Percentiles rank a stretch among this genome's conserved stretches.
Conservation (phyloP, 2,888 invertebrate genomes). For the Ophonus ardosiacus region DNA sequence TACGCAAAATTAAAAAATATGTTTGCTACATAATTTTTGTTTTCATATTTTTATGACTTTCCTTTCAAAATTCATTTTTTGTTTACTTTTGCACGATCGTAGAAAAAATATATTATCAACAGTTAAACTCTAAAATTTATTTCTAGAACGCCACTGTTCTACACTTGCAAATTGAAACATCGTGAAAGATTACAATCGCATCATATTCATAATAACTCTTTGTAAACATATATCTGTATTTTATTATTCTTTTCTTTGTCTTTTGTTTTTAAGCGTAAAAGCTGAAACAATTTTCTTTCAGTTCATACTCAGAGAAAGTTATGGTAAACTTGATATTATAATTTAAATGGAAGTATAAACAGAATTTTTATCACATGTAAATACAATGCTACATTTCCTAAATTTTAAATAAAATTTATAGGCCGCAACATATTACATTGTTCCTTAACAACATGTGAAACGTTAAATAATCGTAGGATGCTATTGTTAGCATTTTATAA, state of each 20-base stretch:
- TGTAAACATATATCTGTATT: constrained; percentile 10
- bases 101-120: too few species aligned
- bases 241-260: constrained; percentile 33
- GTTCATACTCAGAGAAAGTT: neutral
- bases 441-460: neutral
- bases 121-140: neutral
- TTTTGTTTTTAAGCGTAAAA: constrained; percentile 52
- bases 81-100: too few species aligned
- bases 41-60: too few species aligned
- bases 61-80: too few species aligned
- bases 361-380: neutral
- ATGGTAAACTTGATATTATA: constrained; percentile 10
- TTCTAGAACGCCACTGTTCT: constrained; percentile 5
- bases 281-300: constrained; percentile 48
- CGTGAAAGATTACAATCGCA: constrained; percentile 5
- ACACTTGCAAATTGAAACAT: neutral
- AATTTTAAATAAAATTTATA: constrained; percentile 16
- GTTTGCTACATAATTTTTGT: too few species aligned
- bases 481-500: constrained; percentile 9
- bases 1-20: too few species aligned
- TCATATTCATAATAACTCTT: constrained; percentile 49
- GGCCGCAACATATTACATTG: neutral
- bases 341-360: neutral
- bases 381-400: constrained; percentile 17
- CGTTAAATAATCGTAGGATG: neutral